Base-by-base conservation (phyloP, 2,888 invertebrate genomes). In the Leptura quadrifasciata region DNA sequence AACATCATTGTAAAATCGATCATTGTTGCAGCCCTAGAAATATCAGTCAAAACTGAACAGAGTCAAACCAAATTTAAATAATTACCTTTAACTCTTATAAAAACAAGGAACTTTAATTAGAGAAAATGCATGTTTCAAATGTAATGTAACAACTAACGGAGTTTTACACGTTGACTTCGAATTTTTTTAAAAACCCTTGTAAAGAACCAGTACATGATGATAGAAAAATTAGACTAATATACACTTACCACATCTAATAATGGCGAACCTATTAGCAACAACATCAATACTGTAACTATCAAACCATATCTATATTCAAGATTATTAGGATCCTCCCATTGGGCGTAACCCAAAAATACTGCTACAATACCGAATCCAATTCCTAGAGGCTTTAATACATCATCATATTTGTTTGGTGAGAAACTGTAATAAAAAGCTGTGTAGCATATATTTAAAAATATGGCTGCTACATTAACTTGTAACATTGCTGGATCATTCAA, bases 401-500 rank as follows among this genome's bases (percentile, higher is more conserved):
- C 88, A 0, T 87, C 85, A 71, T 79, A 82, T 86, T 91, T 92
- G 72, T 91, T 90, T 84, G 88, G 88, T 0, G 94, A 89, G 85
- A 93, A 96, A 70, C 91, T 85, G 86, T 93, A 94, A 89, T 92
- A 97, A 72, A 94, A 89, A 77, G 91, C 79, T 76, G 93, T 88
- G 87, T 96, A 97, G 3, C 92, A 76, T 1, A 92, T 86, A 87
- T 95, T 96, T 68, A 95, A 89, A 0, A 91, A 88, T 76, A 95
- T 90, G 78, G 96, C 96, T 84, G 94, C 92, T 67, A 94, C 86
- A 88, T 97, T 97, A 20, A 96, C 95, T 85, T 91, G 92, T 64
- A 95, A 93, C 94, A 96, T 95, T 0, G 93, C 93, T 80, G 91
- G 89, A 86, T 97, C 97, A 63, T 92, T 90, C 76, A 96, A 90